A percentile compares a stretch with the other conserved stretches of the same genome.
phyloP scores from a whole-genome alignment of 2,113 vertebrate genomes.

The Gopherus flavomarginatus region DNA sequence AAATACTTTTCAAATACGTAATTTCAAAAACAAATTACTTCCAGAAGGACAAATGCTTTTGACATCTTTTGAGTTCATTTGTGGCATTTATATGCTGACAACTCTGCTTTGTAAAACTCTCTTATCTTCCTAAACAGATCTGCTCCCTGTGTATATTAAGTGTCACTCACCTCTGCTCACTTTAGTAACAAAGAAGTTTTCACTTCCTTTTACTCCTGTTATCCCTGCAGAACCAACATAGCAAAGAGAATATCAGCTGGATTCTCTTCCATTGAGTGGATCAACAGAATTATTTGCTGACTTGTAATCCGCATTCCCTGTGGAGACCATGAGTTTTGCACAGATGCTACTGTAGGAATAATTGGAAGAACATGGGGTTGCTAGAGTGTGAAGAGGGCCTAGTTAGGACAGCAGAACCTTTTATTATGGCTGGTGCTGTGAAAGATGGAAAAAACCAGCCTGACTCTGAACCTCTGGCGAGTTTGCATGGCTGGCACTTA shows the following conservation, averaged over 20 bases:
- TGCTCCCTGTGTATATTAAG: neutral
- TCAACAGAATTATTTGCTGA: neutral
- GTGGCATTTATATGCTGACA: neutral
- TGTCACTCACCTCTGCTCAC: neutral
- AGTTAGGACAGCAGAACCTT: neutral
- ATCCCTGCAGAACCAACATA: neutral
- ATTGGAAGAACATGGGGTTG: neutral
- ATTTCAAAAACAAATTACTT: neutral
- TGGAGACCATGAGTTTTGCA: neutral
- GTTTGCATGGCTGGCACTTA: neutral
- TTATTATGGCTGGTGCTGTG: neutral
- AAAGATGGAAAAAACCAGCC: neutral
- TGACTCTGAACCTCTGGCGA: neutral
- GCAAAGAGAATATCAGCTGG: neutral
- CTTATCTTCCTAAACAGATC: neutral
- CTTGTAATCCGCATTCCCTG: neutral
- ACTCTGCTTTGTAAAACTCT: neutral
- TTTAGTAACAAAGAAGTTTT: neutral
- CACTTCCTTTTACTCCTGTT: neutral
- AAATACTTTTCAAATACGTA: neutral
- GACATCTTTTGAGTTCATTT: neutral
- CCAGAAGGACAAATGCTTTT: neutral
- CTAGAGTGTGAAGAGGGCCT: neutral
- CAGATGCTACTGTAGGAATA: neutral
- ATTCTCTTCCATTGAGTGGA: neutral